These are phyloP conservation scores for Agapornis canus DNA, from an alignment of 2,797 vertebrate species.

Conservation along the genomic window DNA sequence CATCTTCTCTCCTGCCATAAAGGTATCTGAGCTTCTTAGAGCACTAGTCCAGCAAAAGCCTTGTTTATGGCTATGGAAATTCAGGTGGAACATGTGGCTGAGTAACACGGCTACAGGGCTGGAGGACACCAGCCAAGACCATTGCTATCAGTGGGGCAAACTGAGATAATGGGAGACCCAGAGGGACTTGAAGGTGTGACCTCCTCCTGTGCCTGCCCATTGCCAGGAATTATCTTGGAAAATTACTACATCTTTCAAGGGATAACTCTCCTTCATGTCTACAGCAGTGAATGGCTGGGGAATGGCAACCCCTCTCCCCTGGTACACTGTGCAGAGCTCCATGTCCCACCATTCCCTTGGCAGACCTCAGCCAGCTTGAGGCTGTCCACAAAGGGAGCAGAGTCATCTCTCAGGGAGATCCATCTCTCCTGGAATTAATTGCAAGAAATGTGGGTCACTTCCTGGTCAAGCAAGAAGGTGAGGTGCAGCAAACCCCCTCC, in stretches of 20 bases:
- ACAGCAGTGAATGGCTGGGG: neutral
- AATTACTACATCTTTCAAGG: neutral
- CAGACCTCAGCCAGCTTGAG: neutral
- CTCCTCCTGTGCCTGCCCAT: neutral
- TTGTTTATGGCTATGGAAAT: neutral
- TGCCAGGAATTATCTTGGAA: neutral
- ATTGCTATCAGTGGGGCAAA: accelerated
- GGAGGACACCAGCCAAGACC: neutral
- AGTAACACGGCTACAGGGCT: neutral
- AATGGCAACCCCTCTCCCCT: neutral
- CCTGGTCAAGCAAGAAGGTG: accelerated
- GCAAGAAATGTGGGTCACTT: neutral
- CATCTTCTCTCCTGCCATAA: neutral
- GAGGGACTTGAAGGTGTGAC: neutral
- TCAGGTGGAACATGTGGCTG: neutral
- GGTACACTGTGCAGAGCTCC: accelerated
- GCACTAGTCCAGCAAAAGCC: accelerated
- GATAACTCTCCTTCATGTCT: accelerated
- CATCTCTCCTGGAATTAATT: neutral
- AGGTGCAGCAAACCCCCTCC: neutral
- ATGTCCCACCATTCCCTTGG: neutral
- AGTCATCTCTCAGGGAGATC: neutral
- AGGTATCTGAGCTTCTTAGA: accelerated
- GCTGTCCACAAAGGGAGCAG: neutral
- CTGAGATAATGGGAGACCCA: neutral